Conservation (phyloP, 2,797 vertebrate genomes). For the Girardinus metallicus region DNA sequence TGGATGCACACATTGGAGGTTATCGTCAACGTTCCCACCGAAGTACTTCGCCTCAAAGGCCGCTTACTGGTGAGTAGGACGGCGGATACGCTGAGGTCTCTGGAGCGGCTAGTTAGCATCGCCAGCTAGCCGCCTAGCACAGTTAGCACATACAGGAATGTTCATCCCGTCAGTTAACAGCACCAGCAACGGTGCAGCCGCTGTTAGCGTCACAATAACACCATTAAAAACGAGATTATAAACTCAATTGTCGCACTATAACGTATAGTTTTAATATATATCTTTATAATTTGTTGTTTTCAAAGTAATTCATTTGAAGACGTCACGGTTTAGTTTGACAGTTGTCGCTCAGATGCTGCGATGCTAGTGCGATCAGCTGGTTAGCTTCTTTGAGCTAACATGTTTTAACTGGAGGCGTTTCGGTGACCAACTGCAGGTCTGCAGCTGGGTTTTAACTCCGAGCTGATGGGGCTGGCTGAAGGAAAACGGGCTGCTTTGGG, state of each 20-base stretch:
- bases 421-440: background rate
- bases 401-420: background rate
- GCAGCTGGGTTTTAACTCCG: constrained; percentile 3
- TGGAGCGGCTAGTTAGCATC: constrained; percentile 47
- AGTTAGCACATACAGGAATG: constrained; percentile 53
- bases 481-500: accelerated
- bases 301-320: constrained; percentile 9
- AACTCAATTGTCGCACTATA: accelerated
- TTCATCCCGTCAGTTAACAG: constrained; percentile 28
- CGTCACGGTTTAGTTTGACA: constrained; percentile 43
- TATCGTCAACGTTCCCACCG: constrained; percentile 22
- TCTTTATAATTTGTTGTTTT: background rate
- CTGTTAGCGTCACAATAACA: constrained; percentile 1
- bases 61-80: constrained; percentile 58
- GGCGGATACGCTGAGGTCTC: constrained; percentile 14
- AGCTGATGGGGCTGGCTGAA: background rate
- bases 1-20: constrained; percentile 62
- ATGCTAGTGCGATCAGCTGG: constrained; percentile 58
- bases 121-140: constrained; percentile 56
- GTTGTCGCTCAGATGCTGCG: constrained; percentile 46
- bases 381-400: constrained; percentile 30
- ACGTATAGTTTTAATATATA: background rate
- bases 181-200: background rate
- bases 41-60: constrained; percentile 37
- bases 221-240: accelerated